These are phyloP conservation scores for Echinarachnius parma DNA, from an alignment of 53 echinoderm and acorn worm genomes.

Conservation along the genomic window DNA sequence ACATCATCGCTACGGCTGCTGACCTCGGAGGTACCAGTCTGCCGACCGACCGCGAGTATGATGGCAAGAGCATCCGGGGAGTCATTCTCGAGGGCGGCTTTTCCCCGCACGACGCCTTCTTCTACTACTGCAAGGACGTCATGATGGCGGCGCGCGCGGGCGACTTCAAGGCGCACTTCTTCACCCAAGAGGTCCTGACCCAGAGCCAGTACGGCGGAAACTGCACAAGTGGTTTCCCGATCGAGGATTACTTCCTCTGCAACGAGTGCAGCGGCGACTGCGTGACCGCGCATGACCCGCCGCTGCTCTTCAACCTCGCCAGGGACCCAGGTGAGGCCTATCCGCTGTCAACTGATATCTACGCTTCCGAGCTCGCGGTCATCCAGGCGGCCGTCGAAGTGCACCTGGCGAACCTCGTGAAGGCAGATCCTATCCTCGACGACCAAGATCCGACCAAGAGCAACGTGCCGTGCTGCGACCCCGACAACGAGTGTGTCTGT, in stretches of 20 bases:
- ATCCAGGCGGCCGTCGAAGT: constrained; percentile 22
- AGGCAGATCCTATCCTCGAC: constrained; percentile 50
- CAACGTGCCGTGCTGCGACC: constrained; percentile 61
- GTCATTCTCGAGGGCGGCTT: constrained; percentile 39
- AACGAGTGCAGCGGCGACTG: constrained; percentile 43
- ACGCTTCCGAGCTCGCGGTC: constrained; percentile 8
- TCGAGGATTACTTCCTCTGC: constrained; percentile 45
- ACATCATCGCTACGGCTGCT: constrained; percentile 63
- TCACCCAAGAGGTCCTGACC: constrained; percentile 38
- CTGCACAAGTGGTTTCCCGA: constrained; percentile 40
- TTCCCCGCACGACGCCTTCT: constrained; percentile 56
- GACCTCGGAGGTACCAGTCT: constrained; percentile 61
- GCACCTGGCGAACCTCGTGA: constrained; percentile 49
- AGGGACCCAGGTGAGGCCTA: constrained; percentile 73
- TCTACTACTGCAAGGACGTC: constrained; percentile 63
- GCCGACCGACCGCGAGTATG: constrained; percentile 55
- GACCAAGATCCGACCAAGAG: background rate
- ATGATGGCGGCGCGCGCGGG: constrained; percentile 66
- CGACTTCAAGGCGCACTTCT: constrained; percentile 62
- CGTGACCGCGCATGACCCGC: constrained; percentile 70
- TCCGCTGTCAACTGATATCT: constrained; percentile 38
- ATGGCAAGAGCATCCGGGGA: constrained; percentile 65
- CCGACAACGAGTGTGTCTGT: constrained; percentile 26
- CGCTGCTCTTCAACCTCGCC: constrained; percentile 63
- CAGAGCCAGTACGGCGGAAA: constrained; percentile 12